These are phyloP conservation scores for Thalassarche chlororhynchos DNA, from an alignment of 2,113 vertebrate genomes.

Conservation along the genomic window DNA sequence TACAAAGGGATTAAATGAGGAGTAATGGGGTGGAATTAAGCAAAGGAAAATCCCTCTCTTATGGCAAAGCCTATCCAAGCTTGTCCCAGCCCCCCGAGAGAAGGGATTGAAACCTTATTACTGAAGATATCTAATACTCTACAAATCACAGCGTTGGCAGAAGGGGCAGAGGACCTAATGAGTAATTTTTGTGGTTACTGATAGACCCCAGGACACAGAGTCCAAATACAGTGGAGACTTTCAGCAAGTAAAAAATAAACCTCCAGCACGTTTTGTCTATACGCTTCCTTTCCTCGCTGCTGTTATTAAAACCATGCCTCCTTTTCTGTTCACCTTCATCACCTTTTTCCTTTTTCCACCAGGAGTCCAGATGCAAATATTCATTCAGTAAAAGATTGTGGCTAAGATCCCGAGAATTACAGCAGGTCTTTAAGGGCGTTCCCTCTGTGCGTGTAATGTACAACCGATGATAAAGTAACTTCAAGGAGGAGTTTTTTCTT, in stretches of 20 bases:
- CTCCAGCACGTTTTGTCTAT: neutral
- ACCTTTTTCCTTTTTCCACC: neutral
- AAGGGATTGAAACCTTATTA: neutral
- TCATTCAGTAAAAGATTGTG: neutral
- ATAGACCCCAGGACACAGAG: neutral
- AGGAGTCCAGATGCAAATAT: neutral
- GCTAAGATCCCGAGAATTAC: neutral
- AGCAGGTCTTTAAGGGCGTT: neutral
- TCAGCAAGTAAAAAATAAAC: neutral
- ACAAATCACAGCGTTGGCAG: accelerated
- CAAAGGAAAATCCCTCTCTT: neutral
- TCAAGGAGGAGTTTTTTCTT: neutral
- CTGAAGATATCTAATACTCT: neutral
- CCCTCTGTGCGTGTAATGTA: accelerated
- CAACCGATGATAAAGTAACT: neutral
- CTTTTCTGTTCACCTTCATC: neutral
- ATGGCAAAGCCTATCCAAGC: neutral
- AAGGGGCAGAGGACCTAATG: neutral
- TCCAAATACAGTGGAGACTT: neutral
- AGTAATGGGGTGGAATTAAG: neutral
- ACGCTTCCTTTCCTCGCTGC: neutral
- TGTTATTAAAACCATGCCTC: neutral
- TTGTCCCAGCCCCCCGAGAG: neutral
- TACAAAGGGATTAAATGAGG: neutral
- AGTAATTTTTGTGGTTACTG: neutral